Conservation (phyloP, 2,113 vertebrate species). For the Haemorhous mexicanus region DNA sequence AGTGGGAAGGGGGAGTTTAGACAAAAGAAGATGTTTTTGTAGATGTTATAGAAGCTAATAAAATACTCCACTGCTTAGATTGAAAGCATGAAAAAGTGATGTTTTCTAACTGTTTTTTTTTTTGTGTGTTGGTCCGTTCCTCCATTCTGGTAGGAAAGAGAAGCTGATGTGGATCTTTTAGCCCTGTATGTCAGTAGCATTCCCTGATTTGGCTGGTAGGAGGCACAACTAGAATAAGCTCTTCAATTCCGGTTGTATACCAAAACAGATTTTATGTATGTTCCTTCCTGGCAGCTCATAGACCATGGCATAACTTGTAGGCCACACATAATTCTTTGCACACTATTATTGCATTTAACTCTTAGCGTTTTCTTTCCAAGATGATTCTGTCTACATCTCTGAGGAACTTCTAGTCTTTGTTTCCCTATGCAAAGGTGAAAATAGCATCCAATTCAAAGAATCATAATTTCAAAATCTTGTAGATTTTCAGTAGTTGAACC, state of each 20-base stretch:
- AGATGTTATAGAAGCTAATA: background rate
- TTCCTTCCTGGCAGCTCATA: background rate
- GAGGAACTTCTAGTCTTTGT: background rate
- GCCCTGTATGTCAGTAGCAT: background rate
- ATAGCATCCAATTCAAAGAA: background rate
- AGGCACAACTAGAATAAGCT: background rate
- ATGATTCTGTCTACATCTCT: background rate
- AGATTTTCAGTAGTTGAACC: background rate
- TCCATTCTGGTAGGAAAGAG: background rate
- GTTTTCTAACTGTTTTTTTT: background rate
- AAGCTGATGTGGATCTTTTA: background rate
- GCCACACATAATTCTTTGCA: background rate
- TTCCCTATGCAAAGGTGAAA: background rate
- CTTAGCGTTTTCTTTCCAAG: background rate
- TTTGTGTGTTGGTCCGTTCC: background rate
- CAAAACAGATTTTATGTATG: background rate
- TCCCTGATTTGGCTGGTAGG: background rate
- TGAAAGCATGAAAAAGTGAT: background rate
- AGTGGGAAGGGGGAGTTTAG: background rate
- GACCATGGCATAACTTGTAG: background rate
- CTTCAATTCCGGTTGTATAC: background rate
- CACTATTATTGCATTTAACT: background rate
- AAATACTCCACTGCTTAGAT: background rate
- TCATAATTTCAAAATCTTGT: background rate
- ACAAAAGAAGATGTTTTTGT: background rate